phyloP scores from a whole-genome alignment of 2,797 vertebrate genomes.

The Hemitrygon akajei region DNA sequence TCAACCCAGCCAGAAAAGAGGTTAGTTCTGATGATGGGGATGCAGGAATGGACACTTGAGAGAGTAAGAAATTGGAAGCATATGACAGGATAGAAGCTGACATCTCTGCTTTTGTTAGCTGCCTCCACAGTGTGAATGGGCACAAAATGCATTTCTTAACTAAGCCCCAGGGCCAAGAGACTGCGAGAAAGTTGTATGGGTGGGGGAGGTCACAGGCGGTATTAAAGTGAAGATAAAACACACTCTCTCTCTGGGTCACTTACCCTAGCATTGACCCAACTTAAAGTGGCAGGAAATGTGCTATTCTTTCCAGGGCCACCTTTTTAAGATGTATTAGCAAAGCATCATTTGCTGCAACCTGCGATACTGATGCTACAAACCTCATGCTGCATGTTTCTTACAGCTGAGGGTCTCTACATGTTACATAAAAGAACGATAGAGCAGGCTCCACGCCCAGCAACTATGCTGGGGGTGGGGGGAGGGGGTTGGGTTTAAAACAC shows the following conservation, averaged over 20 bases:
- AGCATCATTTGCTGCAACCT: neutral
- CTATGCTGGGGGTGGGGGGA: neutral
- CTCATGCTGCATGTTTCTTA: neutral
- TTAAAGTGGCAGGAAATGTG: neutral
- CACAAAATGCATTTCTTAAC: neutral
- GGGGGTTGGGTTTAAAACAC: neutral
- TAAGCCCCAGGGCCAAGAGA: neutral
- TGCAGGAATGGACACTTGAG: neutral
- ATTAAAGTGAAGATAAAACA: neutral
- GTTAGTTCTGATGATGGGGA: slow-evolving; percentile 48
- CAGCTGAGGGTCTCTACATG: neutral
- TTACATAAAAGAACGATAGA: neutral
- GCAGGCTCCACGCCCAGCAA: neutral
- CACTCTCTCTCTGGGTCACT: neutral
- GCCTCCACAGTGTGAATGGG: neutral
- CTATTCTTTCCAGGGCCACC: neutral
- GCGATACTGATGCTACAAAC: neutral
- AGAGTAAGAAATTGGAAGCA: neutral
- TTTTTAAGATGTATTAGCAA: neutral
- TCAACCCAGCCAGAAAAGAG: slow-evolving; percentile 71
- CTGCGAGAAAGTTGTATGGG: neutral
- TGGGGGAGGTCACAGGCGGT: too few species aligned
- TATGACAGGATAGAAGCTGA: neutral
- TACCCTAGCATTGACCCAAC: neutral
- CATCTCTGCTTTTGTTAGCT: neutral